Percentiles rank a stretch among this genome's conserved stretches.
These are phyloP conservation scores for Cromileptes altivelis DNA, from an alignment of 2,113 vertebrate genomes.

Conservation along the genomic window DNA sequence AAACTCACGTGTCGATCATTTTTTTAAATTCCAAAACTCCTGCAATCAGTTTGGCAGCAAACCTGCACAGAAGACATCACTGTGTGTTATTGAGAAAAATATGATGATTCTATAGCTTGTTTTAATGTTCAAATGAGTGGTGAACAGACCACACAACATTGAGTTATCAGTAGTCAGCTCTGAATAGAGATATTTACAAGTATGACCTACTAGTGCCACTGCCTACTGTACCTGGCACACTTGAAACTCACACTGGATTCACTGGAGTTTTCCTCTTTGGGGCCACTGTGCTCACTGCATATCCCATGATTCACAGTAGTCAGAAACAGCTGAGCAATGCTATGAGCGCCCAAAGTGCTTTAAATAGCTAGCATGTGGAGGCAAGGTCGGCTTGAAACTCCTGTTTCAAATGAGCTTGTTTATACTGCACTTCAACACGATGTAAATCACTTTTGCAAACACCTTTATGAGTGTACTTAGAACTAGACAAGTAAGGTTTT, in stretches of 20 bases:
- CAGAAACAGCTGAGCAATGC: constrained; percentile 78
- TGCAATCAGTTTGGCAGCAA: constrained; percentile 95
- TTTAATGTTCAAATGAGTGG: neutral
- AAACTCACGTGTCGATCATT: constrained; percentile 96
- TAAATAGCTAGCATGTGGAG: constrained; percentile 81
- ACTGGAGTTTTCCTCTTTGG: neutral
- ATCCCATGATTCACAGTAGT: constrained; percentile 61
- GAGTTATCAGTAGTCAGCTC: neutral
- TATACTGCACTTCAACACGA: constrained; percentile 39
- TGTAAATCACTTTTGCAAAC: constrained; percentile 38
- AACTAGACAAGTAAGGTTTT: neutral
- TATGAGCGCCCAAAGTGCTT: constrained; percentile 54
- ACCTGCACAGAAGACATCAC: constrained; percentile 81
- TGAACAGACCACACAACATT: neutral
- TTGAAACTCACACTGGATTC: neutral
- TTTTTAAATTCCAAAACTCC: constrained; percentile 96
- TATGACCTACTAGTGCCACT: neutral
- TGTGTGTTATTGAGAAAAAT: neutral
- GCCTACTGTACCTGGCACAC: neutral
- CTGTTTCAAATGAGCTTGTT: constrained; percentile 46
- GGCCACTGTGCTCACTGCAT: constrained; percentile 43
- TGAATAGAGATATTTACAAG: neutral
- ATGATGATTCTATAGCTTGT: neutral
- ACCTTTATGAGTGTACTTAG: neutral
- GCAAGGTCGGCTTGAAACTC: constrained; percentile 77